These are phyloP conservation scores for Euphydryas editha DNA, from an alignment of 2,888 invertebrate genomes.

Conservation along the genomic window DNA sequence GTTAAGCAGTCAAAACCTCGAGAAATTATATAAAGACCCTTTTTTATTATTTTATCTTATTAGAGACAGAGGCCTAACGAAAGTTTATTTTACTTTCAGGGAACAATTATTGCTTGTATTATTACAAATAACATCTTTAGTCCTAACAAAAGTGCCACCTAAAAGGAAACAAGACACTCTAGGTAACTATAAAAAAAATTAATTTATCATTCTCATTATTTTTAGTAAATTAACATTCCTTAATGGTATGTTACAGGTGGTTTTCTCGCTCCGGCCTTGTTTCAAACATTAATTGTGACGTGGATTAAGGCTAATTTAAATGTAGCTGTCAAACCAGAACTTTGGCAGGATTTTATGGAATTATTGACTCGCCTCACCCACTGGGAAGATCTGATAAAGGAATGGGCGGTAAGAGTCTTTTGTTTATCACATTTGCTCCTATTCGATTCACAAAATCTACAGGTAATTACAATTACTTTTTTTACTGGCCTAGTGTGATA, in stretches of 20 bases:
- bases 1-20: too few species aligned
- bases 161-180: slow-evolving; percentile 90
- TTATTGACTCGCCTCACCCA: slow-evolving; percentile 94
- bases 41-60: neutral
- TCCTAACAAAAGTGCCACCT: slow-evolving; percentile 91
- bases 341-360: slow-evolving; percentile 97
- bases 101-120: slow-evolving; percentile 94
- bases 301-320: slow-evolving; percentile 99
- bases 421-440: neutral
- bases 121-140: slow-evolving; percentile 95
- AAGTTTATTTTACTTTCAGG: slow-evolving; percentile 74
- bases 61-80: neutral
- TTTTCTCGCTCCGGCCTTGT: slow-evolving; percentile 92
- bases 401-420: slow-evolving; percentile 92
- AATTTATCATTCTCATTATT: neutral
- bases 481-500: too few species aligned
- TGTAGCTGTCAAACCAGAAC: slow-evolving; percentile 92
- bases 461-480: too few species aligned
- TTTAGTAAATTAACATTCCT: neutral
- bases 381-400: slow-evolving; percentile 97
- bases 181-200: slow-evolving; percentile 64
- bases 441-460: too few species aligned
- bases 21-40: neutral
- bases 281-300: slow-evolving; percentile 97
- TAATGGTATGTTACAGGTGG: slow-evolving; percentile 78